phyloP scores from a whole-genome alignment of 2,797 vertebrate genomes.

The Dermochelys coriacea region DNA sequence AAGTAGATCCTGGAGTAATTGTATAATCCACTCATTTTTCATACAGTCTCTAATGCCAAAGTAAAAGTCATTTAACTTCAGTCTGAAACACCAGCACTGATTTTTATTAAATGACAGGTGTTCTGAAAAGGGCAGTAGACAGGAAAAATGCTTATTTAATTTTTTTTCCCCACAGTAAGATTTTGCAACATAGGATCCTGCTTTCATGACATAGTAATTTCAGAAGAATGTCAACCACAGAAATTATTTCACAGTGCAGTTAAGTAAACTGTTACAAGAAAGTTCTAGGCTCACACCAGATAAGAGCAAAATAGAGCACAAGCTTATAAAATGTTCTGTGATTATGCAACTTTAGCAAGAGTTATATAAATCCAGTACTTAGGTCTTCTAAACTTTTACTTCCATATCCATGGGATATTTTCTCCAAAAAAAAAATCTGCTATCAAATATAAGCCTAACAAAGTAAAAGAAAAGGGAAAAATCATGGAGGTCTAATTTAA shows the following conservation, averaged over 20 bases:
- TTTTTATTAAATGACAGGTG: neutral
- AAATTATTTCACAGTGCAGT: neutral
- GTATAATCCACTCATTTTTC: accelerated
- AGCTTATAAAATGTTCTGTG: neutral
- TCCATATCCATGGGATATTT: neutral
- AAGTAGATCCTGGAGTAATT: neutral
- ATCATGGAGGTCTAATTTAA: neutral
- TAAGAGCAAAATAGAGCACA: neutral
- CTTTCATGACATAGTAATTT: neutral
- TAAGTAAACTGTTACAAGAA: neutral
- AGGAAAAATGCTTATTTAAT: neutral
- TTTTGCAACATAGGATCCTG: constrained; percentile 11
- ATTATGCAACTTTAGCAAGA: neutral
- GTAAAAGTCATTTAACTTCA: neutral
- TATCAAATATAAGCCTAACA: neutral
- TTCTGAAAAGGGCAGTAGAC: neutral
- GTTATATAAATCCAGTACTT: neutral
- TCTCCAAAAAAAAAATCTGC: neutral
- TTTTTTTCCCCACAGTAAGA: neutral
- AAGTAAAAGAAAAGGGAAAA: neutral
- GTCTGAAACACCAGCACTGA: neutral
- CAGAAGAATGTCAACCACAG: neutral
- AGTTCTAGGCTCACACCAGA: constrained; percentile 1
- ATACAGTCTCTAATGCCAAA: neutral
- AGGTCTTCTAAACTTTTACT: neutral